These are phyloP conservation scores for Iguana delicatissima DNA, from an alignment of 2,797 vertebrate species.

Conservation along the genomic window DNA sequence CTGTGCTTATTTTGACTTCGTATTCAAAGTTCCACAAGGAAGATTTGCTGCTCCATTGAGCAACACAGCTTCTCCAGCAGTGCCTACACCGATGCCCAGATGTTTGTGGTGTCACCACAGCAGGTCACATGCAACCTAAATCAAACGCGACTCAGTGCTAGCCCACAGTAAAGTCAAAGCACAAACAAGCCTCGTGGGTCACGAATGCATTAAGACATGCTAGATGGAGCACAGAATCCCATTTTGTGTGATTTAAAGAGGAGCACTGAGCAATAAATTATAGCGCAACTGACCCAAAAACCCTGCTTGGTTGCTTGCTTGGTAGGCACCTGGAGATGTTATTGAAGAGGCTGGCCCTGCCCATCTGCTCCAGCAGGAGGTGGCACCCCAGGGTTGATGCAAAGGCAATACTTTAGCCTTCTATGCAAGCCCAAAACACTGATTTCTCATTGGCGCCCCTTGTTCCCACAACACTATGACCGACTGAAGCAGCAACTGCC, in stretches of 20 bases:
- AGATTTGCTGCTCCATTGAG: neutral
- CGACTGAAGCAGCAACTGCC: slow-evolving; percentile 45
- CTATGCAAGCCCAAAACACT: neutral
- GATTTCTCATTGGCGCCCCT: no score
- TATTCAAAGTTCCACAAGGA: neutral
- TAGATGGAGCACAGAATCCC: neutral
- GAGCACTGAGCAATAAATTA: neutral
- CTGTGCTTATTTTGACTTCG: neutral
- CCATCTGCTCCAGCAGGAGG: neutral
- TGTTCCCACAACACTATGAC: slow-evolving; percentile 17
- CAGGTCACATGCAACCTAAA: neutral
- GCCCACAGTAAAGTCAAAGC: neutral
- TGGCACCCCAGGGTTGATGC: neutral
- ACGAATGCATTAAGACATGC: neutral
- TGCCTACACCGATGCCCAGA: neutral
- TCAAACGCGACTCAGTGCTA: neutral
- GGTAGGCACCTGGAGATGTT: neutral
- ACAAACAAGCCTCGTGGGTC: slow-evolving; percentile 10
- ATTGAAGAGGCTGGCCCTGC: neutral
- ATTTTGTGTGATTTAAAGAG: slow-evolving; percentile 1
- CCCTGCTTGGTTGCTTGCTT: neutral
- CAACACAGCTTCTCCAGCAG: neutral
- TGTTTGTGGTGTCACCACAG: neutral
- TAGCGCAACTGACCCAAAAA: neutral
- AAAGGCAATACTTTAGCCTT: slow-evolving; percentile 3